Percentiles rank a stretch among this genome's conserved stretches.
Conservation (phyloP, 2,888 invertebrate species). For the Dendrolimus pini region DNA sequence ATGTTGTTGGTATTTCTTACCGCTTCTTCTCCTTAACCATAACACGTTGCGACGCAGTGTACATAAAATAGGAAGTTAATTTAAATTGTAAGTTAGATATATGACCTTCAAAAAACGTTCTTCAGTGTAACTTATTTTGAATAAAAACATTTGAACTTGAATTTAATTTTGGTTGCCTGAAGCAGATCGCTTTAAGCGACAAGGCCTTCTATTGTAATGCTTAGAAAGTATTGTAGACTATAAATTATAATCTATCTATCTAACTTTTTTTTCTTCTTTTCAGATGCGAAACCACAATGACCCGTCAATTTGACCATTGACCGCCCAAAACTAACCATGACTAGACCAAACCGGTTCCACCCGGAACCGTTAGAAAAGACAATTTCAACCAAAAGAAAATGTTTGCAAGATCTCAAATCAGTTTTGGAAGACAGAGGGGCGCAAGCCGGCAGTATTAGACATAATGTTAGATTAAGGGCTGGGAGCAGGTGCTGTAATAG, state of each 20-base stretch:
- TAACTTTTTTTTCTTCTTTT: slow-evolving; percentile 34
- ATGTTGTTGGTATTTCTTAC: no score
- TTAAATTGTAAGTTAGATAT: no score
- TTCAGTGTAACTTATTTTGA: no score
- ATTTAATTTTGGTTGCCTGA: no score
- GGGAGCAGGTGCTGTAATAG: slow-evolving; percentile 56
- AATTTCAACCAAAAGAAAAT: slow-evolving; percentile 43
- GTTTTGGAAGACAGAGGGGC: slow-evolving; percentile 68
- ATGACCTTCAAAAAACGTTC: no score
- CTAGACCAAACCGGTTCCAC: slow-evolving; percentile 22
- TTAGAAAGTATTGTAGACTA: no score
- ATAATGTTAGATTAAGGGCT: slow-evolving; percentile 43
- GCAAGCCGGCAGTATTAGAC: slow-evolving; percentile 13
- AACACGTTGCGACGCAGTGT: no score
- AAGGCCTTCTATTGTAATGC: no score
- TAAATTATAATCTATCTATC: neutral
- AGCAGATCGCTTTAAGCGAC: no score
- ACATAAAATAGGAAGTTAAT: no score
- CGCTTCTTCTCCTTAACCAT: no score
- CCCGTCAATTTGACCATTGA: slow-evolving; percentile 48
- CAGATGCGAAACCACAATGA: slow-evolving; percentile 65
- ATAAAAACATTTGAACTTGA: no score
- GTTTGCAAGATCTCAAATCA: slow-evolving; percentile 60
- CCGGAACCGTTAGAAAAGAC: slow-evolving; percentile 49
- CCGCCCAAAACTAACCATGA: slow-evolving; percentile 36